These are phyloP conservation scores for Pelecanoides urinatrix DNA, from an alignment of 2,113 vertebrate species.

Conservation along the genomic window DNA sequence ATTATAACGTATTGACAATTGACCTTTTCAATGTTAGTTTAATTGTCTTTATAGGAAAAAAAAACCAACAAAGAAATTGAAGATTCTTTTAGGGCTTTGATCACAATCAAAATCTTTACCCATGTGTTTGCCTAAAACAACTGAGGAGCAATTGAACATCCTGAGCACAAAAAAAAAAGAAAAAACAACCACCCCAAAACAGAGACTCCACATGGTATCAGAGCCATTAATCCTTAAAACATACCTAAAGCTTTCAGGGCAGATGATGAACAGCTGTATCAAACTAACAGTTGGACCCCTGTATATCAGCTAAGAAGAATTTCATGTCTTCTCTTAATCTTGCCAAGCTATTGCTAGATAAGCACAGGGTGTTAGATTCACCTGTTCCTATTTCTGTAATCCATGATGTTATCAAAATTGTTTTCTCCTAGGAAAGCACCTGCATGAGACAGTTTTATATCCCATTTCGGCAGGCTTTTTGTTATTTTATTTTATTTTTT, in stretches of 20 bases:
- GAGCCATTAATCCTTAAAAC: not conserved
- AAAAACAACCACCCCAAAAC: not conserved
- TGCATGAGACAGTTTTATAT: constrained; percentile 4
- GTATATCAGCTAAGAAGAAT: constrained; percentile 19
- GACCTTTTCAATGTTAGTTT: not conserved
- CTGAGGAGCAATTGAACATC: not conserved
- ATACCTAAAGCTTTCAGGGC: constrained; percentile 25
- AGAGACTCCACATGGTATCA: not conserved
- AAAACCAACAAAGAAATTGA: not conserved
- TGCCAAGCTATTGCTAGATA: constrained; percentile 26
- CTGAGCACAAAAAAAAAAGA: not conserved
- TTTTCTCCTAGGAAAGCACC: constrained; percentile 3
- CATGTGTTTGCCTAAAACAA: not conserved
- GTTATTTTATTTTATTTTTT: not conserved
- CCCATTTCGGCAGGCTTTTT: not conserved
- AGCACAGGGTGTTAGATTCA: constrained; percentile 21
- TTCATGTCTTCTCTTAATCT: constrained; percentile 34
- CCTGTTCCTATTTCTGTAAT: constrained; percentile 21
- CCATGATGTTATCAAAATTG: constrained; percentile 30
- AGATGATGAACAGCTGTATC: constrained; percentile 27
- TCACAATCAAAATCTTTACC: not conserved
- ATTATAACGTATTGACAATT: not conserved
- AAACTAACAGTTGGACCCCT: not conserved
- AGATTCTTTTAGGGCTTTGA: not conserved
- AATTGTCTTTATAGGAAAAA: not conserved